Evolutionary conservation across 1,140 invertebrate species (phyloP), one percentile per base, ranked within the genome.

Genomic region (Scaptomyza montana): DNA sequence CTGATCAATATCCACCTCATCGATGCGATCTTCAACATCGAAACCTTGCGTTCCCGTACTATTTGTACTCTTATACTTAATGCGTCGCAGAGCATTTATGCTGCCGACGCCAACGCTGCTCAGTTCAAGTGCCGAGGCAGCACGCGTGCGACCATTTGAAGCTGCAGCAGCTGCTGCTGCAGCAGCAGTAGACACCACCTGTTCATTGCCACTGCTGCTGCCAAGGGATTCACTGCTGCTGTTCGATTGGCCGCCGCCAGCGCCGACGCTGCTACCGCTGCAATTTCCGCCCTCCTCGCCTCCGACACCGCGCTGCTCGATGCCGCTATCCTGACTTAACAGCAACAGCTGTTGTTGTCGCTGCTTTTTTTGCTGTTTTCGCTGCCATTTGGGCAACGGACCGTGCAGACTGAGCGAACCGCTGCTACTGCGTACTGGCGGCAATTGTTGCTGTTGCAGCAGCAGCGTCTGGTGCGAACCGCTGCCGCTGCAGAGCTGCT

Each of bases 271-370:
- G 30, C 30, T 33, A 5, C 47, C 54, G 9, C 47, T 47, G 46
- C 77, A 45, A 36, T 39, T 63, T n/a, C 57, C 64, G 10, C 21
- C 39, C 45, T 21, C 25, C 21, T 30, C 39, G 9, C 51, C 43
- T 7, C 43, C 46, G n/a, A 43, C 54, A 47, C 77, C 51, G 46
- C 82, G 59, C 63, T 86, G 85, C 46, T 91, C 90, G 8, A 92
- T 92, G 46, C 91, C 91, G 16, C 89, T 91, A 56, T 92, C 91
- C 54, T 92, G 90, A 25, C 90, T 92, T 12, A 92, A 75, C 19
- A 92, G 72, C 47, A 87, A 65, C 13, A 65, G 55, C 53, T 73
- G 59, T 33, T 33, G 30, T 12, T 74, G 61, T 54, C 84, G 73
- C n/a, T 80, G 86, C 12, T 79, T 71, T 21, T 43, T 56, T 16